These are phyloP conservation scores for Xenotilapia caudafasciata DNA, from an alignment of 2,113 vertebrate genomes.

Conservation along the genomic window DNA sequence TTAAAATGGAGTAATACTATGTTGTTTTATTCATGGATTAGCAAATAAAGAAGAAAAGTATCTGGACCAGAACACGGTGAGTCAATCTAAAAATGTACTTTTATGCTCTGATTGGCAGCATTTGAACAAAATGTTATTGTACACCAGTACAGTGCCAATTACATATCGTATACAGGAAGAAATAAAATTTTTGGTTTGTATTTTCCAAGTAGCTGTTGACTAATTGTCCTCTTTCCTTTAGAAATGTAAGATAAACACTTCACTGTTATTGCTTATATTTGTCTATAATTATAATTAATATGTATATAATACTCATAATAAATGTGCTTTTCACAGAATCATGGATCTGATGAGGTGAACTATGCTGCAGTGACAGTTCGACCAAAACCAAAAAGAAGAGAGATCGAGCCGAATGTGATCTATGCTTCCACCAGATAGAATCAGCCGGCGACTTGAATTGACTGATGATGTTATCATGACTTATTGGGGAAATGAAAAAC, in stretches of 20 bases:
- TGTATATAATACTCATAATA: too few species aligned
- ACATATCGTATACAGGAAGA: accelerated
- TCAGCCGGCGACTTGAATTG: not conserved
- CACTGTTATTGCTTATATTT: accelerated
- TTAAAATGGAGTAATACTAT: too few species aligned
- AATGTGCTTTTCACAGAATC: too few species aligned
- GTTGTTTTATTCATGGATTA: accelerated
- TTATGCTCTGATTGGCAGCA: accelerated
- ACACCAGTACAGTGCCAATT: accelerated
- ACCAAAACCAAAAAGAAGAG: not conserved
- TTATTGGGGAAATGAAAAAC: not conserved
- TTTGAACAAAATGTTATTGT: accelerated
- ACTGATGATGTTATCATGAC: accelerated
- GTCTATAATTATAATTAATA: not conserved
- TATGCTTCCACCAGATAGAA: not conserved
- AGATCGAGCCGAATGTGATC: not conserved
- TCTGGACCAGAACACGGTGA: accelerated
- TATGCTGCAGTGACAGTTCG: not conserved
- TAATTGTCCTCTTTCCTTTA: accelerated
- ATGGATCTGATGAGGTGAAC: too few species aligned
- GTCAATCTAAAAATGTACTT: not conserved
- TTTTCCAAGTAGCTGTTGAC: accelerated
- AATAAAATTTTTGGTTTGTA: accelerated
- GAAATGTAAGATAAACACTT: not conserved
- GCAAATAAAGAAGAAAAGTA: not conserved